These are phyloP conservation scores for Stichodactyla helianthus DNA, from an alignment of 64 coral and sea anemone genomes.

Conservation along the genomic window DNA sequence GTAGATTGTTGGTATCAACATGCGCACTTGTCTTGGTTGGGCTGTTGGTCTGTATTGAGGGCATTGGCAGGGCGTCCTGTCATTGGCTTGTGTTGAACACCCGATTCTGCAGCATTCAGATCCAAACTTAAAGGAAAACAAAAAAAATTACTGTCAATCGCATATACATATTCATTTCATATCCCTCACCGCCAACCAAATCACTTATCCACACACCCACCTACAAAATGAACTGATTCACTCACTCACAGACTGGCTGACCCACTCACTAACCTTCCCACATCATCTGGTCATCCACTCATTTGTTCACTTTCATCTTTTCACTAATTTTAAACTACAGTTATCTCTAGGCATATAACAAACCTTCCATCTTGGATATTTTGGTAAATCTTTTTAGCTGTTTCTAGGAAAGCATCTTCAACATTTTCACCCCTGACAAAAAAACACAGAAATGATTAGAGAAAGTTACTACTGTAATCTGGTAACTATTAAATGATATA, in stretches of 20 bases:
- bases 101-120: conserved; percentile 95
- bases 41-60: conserved; percentile 87
- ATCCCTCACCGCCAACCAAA: no score
- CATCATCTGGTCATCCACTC: no score
- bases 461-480: background rate
- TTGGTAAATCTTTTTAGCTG: conserved; percentile 99
- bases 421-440: conserved; percentile 92
- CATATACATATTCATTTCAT: no score
- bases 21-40: conserved; percentile 87
- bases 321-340: background rate
- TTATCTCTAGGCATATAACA: background rate
- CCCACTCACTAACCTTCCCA: no score
- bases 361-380: conserved; percentile 99
- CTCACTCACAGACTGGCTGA: no score
- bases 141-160: background rate
- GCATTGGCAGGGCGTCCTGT: conserved; percentile 81
- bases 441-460: background rate
- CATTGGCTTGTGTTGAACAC: conserved; percentile 95
- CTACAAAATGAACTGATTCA: no score
- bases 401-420: conserved; percentile 98
- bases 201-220: no score
- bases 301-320: background rate
- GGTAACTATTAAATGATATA: background rate
- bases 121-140: conserved; percentile 58
- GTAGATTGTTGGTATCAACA: conserved; percentile 47